Percentiles rank a stretch among this genome's conserved stretches.
Conservation (phyloP, 2,113 vertebrate genomes). For the Triplophysa dalaica region DNA sequence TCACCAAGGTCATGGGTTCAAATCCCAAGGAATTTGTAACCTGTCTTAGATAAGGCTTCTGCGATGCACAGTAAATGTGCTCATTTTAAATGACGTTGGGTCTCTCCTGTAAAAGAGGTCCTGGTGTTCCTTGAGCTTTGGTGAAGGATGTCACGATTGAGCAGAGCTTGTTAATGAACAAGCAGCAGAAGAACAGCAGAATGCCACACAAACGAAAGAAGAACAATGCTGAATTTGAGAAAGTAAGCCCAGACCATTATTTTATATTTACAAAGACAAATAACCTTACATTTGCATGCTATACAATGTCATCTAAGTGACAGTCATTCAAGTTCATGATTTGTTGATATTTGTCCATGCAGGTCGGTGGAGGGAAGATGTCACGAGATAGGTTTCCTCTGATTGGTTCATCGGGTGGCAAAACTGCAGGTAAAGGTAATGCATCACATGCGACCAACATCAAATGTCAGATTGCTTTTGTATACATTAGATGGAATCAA, state of each 20-base stretch:
- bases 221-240: constrained; percentile 27
- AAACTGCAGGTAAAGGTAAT: constrained; percentile 60
- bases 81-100: not conserved
- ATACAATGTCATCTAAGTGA: not conserved
- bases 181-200: constrained; percentile 22
- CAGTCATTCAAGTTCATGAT: not conserved
- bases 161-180: constrained; percentile 17
- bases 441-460: not conserved
- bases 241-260: not conserved
- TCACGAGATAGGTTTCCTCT: constrained; percentile 65
- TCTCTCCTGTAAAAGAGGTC: no score
- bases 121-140: not conserved
- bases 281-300: not conserved
- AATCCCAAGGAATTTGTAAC: no score
- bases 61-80: no score
- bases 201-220: constrained; percentile 37
- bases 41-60: no score
- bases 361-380: constrained; percentile 51
- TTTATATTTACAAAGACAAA: not conserved
- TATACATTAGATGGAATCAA: not conserved
- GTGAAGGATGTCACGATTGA: constrained; percentile 36
- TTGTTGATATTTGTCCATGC: constrained; percentile 17
- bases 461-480: not conserved
- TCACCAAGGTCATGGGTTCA: no score
- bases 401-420: constrained; percentile 63